These are phyloP conservation scores for Chromobotia macracanthus DNA, from an alignment of 2,797 vertebrate species.

Conservation along the genomic window DNA sequence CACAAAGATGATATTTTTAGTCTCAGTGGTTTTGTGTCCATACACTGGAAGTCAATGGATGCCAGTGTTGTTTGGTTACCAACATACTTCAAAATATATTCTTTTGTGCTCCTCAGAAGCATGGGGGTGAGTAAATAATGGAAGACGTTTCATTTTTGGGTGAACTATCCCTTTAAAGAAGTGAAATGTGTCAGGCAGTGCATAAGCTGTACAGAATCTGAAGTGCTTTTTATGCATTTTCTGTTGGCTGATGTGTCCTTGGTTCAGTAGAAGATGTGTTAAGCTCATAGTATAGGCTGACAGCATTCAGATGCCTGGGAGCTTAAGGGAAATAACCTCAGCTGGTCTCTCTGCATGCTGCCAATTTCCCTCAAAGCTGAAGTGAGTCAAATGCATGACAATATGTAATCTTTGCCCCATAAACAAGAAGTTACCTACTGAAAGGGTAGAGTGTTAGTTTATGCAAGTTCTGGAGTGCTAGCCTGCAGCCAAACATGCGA, in stretches of 20 bases:
- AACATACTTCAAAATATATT: no score
- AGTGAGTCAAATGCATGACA: slow-evolving; percentile 23
- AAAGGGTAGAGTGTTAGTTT: slow-evolving; percentile 1
- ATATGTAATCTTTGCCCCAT: slow-evolving; percentile 29
- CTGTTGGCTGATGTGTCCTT: not conserved
- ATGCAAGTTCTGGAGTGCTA: slow-evolving; percentile 1
- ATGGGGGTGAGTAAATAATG: no score
- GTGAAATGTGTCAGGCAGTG: not conserved
- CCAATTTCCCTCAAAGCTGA: slow-evolving; percentile 34
- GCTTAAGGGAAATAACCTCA: slow-evolving; percentile 26
- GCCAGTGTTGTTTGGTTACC: no score
- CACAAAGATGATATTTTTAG: no score
- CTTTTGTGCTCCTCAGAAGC: no score
- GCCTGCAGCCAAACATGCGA: slow-evolving; percentile 17
- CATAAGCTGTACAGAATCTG: not conserved
- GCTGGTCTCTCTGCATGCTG: slow-evolving; percentile 9
- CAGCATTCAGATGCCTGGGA: not conserved
- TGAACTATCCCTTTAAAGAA: not conserved
- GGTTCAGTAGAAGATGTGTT: slow-evolving; percentile 2
- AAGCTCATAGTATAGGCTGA: slow-evolving; percentile 15
- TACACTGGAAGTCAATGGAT: no score
- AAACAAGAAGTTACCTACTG: slow-evolving; percentile 26
- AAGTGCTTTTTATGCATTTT: slow-evolving; percentile 4
- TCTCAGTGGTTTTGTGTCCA: no score
- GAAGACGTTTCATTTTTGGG: no score